Evolutionary conservation across 1,140 invertebrate species (phyloP).

Genomic region (Ips nitidus): DNA sequence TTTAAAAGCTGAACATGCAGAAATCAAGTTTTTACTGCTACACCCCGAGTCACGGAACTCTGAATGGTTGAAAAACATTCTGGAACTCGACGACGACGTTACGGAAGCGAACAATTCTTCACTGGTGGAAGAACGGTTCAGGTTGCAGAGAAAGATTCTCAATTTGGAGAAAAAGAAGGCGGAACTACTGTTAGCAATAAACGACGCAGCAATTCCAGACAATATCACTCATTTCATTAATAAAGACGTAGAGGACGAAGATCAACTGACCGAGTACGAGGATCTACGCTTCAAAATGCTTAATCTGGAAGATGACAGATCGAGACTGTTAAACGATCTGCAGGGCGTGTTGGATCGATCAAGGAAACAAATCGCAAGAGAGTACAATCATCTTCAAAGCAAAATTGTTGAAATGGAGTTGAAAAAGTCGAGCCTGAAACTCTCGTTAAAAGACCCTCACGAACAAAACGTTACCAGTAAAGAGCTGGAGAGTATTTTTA

Average conservation of each 20-base stretch:
- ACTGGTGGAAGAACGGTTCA: slow-evolving; percentile 28
- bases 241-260: slow-evolving; percentile 25
- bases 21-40: slow-evolving; percentile 37
- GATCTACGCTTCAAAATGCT: slow-evolving; percentile 32
- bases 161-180: slow-evolving; percentile 37
- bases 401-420: slow-evolving; percentile 33
- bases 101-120: slow-evolving; percentile 1
- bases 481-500: slow-evolving; percentile 33
- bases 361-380: slow-evolving; percentile 34
- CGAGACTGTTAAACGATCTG: slow-evolving; percentile 29
- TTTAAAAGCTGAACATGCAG: slow-evolving; percentile 33
- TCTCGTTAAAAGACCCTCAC: neutral
- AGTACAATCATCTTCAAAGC: slow-evolving; percentile 34
- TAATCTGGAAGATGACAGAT: slow-evolving; percentile 37
- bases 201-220: slow-evolving; percentile 23
- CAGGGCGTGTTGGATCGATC: slow-evolving; percentile 34
- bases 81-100: slow-evolving; percentile 28
- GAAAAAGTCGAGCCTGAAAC: slow-evolving; percentile 23
- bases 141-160: slow-evolving; percentile 31
- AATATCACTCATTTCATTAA: slow-evolving; percentile 15
- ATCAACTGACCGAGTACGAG: slow-evolving; percentile 28
- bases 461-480: neutral
- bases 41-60: slow-evolving; percentile 30
- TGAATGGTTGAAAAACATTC: slow-evolving; percentile 34
- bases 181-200: slow-evolving; percentile 34